These are phyloP conservation scores for Caenorhabditis panamensis DNA, from an alignment of 2,888 invertebrate species.

Conservation along the genomic window DNA sequence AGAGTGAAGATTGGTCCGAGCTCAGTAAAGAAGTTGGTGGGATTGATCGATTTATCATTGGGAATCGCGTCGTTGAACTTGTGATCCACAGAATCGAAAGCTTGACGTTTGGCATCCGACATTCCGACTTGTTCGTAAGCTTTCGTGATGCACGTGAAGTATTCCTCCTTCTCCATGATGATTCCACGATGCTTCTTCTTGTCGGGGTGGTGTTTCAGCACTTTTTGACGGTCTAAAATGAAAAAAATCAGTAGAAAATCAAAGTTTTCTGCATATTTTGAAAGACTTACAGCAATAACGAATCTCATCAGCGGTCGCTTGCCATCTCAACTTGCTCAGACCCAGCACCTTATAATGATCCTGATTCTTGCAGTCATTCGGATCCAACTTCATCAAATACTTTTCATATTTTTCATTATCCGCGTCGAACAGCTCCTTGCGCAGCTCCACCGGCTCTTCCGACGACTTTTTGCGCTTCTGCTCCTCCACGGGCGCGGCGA, in stretches of 20 bases:
- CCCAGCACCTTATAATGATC: conserved; percentile 96
- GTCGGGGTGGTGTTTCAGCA: conserved; percentile 96
- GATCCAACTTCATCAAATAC: conserved; percentile 74
- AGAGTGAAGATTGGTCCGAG: conserved; percentile 83
- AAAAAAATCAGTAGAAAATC: conserved; percentile 8
- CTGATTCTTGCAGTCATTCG: conserved; percentile 84
- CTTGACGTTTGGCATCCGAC: conserved; percentile 86
- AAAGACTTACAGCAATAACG: conserved; percentile 90
- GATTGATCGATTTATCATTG: conserved; percentile 83
- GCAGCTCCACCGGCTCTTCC: conserved; percentile 41
- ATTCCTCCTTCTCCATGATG: conserved; percentile 90
- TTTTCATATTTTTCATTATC: conserved; percentile 78
- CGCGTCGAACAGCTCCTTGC: conserved; percentile 72
- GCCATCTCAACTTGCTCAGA: conserved; percentile 88
- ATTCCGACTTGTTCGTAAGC: conserved; percentile 80
- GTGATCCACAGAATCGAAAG: conserved; percentile 97
- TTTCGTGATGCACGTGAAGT: conserved; percentile 97
- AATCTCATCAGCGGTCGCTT: conserved; percentile 93
- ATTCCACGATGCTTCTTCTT: conserved; percentile 89
- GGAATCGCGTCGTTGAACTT: conserved; percentile 93
- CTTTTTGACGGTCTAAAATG: conserved; percentile 88
- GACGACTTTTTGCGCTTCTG: conserved; percentile 35
- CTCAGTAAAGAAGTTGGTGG: conserved; percentile 87
- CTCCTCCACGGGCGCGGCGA: conserved; percentile 23
- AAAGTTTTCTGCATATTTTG: background rate